A percentile compares a stretch with the other conserved stretches of the same genome.
Conservation (phyloP, 2,113 vertebrate genomes). For the Elephas maximus region DNA sequence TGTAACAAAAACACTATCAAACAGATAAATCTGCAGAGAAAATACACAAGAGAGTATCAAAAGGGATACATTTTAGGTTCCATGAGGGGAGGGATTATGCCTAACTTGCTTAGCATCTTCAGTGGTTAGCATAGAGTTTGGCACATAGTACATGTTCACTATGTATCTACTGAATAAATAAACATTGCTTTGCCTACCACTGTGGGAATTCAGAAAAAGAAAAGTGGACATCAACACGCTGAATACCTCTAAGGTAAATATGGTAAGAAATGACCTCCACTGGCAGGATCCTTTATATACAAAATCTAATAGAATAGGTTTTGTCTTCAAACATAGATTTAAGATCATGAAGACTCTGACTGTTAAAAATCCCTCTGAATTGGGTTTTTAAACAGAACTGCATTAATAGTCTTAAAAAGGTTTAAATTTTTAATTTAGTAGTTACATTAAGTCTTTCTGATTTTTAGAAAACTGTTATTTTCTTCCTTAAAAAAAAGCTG, state of each 20-base stretch:
- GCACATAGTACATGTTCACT: not conserved
- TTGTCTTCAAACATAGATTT: slow-evolving; percentile 19
- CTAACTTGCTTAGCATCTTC: not conserved
- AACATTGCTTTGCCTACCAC: slow-evolving; percentile 23
- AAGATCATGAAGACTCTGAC: not conserved
- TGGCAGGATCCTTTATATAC: slow-evolving; percentile 6
- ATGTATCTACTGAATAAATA: not conserved
- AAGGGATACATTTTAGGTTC: slow-evolving; percentile 31
- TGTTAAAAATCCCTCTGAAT: slow-evolving; percentile 12
- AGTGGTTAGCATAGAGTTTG: not conserved
- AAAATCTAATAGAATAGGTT: not conserved
- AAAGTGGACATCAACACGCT: not conserved
- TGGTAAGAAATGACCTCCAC: not conserved
- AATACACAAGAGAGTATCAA: slow-evolving; percentile 32
- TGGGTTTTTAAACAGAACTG: slow-evolving; percentile 60
- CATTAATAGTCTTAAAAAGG: slow-evolving; percentile 37
- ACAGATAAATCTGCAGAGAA: slow-evolving; percentile 30
- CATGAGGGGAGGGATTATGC: not conserved
- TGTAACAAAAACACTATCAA: slow-evolving; percentile 56
- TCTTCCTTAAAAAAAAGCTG: not conserved
- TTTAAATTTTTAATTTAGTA: slow-evolving; percentile 59
- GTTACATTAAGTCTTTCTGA: slow-evolving; percentile 27
- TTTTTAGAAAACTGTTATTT: slow-evolving; percentile 34
- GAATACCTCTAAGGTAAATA: slow-evolving; percentile 40
- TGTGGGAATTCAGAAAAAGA: slow-evolving; percentile 29